phyloP scores from a whole-genome alignment of 1,140 invertebrate species.

The Cotesia vestalis region DNA sequence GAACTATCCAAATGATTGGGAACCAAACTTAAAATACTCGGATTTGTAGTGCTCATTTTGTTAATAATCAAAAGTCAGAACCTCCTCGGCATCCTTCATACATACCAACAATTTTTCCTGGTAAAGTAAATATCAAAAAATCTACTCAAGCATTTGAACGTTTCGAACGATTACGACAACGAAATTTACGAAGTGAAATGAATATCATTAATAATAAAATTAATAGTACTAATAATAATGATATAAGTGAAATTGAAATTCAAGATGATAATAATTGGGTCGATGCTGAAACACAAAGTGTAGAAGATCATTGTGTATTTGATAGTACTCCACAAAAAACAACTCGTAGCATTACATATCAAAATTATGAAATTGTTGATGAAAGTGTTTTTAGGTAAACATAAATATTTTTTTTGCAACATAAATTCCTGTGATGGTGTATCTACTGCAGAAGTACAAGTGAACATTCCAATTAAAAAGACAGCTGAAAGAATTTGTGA shows the following conservation, averaged over 20 bases:
- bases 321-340: not conserved
- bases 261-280: too few relatives aligned
- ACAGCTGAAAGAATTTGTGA: constrained; percentile 19
- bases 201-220: constrained; percentile 1
- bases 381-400: not conserved
- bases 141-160: not conserved
- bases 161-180: not conserved
- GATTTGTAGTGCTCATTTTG: too few relatives aligned
- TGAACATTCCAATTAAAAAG: constrained; percentile 29
- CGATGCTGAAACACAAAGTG: not conserved
- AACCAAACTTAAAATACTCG: too few relatives aligned
- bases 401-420: constrained; percentile 33
- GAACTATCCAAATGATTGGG: too few relatives aligned
- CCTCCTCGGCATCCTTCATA: constrained; percentile 22
- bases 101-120: constrained; percentile 35
- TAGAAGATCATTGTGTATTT: too few relatives aligned
- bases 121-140: constrained; percentile 13
- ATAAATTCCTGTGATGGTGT: constrained; percentile 16
- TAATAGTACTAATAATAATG: not conserved
- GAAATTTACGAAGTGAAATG: constrained; percentile 10
- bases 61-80: too few relatives aligned
- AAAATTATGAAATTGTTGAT: constrained; percentile 21
- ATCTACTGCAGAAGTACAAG: constrained; percentile 36
- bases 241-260: too few relatives aligned
- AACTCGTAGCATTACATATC: constrained; percentile 25